Base-by-base conservation (phyloP, 2,797 vertebrate genomes). In the Alectoris magna region DNA sequence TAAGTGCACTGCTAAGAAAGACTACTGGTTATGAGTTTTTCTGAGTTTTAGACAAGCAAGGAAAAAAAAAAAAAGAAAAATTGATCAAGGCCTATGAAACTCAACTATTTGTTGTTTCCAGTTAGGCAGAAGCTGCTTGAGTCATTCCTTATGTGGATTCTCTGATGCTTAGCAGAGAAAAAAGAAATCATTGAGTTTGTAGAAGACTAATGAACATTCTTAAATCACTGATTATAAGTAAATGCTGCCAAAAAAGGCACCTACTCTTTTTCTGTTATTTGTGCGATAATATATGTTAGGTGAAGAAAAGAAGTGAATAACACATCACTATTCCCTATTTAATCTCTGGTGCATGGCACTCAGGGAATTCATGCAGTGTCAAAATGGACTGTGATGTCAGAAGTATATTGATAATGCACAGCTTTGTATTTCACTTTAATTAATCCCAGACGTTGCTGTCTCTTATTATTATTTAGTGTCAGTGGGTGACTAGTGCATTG, bases 401-500 rank as follows among this genome's bases (percentile, higher is more conserved):
- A 90, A 70, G 11, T 67, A 16, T 31, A 17, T 2, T 58, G 53
- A 44, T 79, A 76, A 84, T 34, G 12, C 31, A 29, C 62, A 87
- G 36, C 31, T 87, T 46, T 89, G 14, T 83, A 11, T 81, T 68
- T 76, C 36, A 39, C 74, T 64, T 69, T 77, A 3, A 10, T 86
- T 84, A 60, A 91, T 48, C 24, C 48, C 49, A 58, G 77, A 87
- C 62, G 9, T 34, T 87, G 12, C 51, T 93, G 27, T 71, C 59
- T 90, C 26, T 92, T 69, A 21, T 14, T 60, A 21, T 72, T 90
- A 51, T 63, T 73, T 94, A 93, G 90, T 91, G 92, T 48, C 63
- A 76, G 44, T 92, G 67, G 73, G 74, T 94, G 94, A 91, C 77
- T 67, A 93, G 96, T 94, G 48, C 84, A 6, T 90, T 90, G 73